Evolutionary conservation across 2,113 vertebrate species (phyloP), one percentile per base, ranked within the genome.

Genomic region (Taxidea taxus): DNA sequence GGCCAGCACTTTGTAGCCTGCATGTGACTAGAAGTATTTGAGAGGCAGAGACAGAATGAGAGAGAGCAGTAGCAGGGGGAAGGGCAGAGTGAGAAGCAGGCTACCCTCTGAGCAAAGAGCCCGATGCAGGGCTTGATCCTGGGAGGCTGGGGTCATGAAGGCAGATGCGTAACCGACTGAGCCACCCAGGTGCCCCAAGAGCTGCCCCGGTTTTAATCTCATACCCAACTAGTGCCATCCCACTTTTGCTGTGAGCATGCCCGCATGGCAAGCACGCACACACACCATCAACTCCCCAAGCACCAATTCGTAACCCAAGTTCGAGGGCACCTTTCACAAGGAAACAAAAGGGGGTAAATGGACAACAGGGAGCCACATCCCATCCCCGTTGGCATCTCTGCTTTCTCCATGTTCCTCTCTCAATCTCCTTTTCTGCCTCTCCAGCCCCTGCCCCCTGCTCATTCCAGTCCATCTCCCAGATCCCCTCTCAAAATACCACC

Each of bases 291-390:
- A 56, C 25, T 49, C 49, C 56, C 34, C 56, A 90, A 20, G 60
- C 80, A 77, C 31, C 62, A 15, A 4, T 27, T 9, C 20, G 34
- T 23, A 51, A 64, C 37, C 31, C 5, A 10, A 62, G n/a, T 44
- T 29, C 13, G 37, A 86, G 90, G 14, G 47, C 31, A 34, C 14
- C 10, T 47, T 51, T 64, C 64, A 29, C 1, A 8, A 23, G 29
- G n/a, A 87, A 74, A 58, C 16, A 34, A 20, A 82, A 54, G 29
- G 13, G 37, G 37, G 13, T 34, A 31, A 3, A 4, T 0, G 23
- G 14, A 18, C 5, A 2, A 34, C 27, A 23, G 1, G 10, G 1
- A 7, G 75, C 11, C 60, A 25, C 14, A 0, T 44, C 25, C 44
- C 4, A 15, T 29, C 3, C 25, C 23, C 18, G 44, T 16, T 27